Evolutionary conservation across 1,140 invertebrate species (phyloP).

Genomic region (Venustaconcha ellipsiformis): DNA sequence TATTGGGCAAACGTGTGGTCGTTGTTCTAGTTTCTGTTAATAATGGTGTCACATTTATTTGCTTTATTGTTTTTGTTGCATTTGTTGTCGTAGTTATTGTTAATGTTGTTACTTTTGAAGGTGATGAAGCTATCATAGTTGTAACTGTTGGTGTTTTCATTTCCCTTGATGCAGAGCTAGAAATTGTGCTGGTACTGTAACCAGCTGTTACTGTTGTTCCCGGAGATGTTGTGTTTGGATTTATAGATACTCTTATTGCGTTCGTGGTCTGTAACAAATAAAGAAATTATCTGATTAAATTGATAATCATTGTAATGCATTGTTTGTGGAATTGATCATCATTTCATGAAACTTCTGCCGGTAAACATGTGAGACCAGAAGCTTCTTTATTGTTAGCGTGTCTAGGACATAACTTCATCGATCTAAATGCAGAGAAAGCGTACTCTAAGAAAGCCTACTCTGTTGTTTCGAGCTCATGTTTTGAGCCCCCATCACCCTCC

Average conservation of each 20-base stretch:
- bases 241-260: neutral
- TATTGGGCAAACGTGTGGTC: neutral
- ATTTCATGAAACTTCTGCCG: no score
- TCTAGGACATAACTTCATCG: no score
- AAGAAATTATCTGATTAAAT: no score
- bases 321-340: no score
- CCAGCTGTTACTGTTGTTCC: neutral
- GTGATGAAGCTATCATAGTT: neutral
- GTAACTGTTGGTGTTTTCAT: neutral
- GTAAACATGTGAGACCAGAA: no score
- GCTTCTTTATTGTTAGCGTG: no score
- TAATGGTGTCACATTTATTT: neutral
- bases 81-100: conserved; percentile 5
- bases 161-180: neutral
- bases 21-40: neutral
- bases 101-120: neutral
- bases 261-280: no score
- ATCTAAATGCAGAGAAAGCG: no score
- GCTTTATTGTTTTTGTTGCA: neutral
- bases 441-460: no score
- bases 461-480: no score
- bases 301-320: no score
- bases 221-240: neutral
- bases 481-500: no score
- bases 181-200: neutral